Evolutionary conservation across 2,797 vertebrate genomes (phyloP), one percentile per base, ranked within the genome.

Genomic region (Chiroxiphia lanceolata): DNA sequence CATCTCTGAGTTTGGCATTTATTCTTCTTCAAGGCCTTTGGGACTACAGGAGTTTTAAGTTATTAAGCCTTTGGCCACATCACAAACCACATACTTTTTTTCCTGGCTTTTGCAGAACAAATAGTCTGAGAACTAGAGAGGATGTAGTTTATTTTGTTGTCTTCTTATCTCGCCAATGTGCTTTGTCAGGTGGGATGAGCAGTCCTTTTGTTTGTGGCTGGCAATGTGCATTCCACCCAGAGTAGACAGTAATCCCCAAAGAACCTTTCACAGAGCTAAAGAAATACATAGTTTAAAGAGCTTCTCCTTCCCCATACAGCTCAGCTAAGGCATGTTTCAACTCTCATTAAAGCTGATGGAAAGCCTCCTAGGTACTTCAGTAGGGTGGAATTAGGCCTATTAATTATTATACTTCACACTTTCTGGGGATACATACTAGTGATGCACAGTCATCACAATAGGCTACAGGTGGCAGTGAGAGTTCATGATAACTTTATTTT

Each of bases 341-440:
- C 15, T 90, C 40, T 76, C 74, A 63, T 70, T 82, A 94, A 91
- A 91, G 63, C 44, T 90, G 63, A 91, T 77, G 44, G 63, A 96
- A 93, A 87, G 51, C 77, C 61, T 91, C 54, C 79, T 36, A 76
- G 34, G 72, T 91, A 69, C 56, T 79, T 76, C 72, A 86, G 36
- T 50, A 81, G 27, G 67, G 31, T 79, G 56, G 77, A 91, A 93
- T 76, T 70, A 87, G 70, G 10, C 15, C 67, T 90, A 77, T 72
- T 81, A 91, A 86, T 88, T 96, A 80, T 63, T 72, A 59, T 48
- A 63, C 21, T 77, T 88, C 22, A 75, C 33, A 60, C 23, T 86
- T 91, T 79, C 47, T 70, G 15, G 26, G 69, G 36, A 76, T 88
- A 74, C 13, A 20, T 38, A 84, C 33, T 33, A 72, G 12, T 79